These are phyloP conservation scores for Saguinus midas DNA, from an alignment of 2,113 vertebrate species.

Conservation along the genomic window DNA sequence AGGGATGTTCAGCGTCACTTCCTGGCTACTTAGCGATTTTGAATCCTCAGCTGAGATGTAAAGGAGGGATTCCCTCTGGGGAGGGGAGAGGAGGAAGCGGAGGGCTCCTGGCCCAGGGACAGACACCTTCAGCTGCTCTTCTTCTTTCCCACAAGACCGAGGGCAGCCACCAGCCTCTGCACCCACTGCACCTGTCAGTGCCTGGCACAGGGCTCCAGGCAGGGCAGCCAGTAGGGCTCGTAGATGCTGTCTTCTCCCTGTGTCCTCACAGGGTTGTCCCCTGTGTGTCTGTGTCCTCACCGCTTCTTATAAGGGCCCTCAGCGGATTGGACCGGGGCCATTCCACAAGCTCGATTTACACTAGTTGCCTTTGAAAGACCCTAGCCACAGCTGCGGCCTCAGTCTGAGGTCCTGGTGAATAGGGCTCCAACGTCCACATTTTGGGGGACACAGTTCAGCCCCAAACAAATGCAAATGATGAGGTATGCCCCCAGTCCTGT, in stretches of 20 bases:
- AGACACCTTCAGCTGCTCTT: neutral
- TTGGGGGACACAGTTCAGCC: neutral
- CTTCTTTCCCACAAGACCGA: accelerated
- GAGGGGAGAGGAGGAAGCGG: accelerated
- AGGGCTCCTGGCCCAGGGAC: neutral
- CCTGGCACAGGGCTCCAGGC: neutral
- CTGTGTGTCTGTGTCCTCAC: neutral
- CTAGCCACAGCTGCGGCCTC: neutral
- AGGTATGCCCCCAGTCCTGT: neutral
- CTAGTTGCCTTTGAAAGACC: neutral
- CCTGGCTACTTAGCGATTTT: accelerated
- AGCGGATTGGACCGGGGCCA: too few species aligned
- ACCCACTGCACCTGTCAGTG: accelerated
- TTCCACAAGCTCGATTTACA: neutral
- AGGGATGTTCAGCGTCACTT: neutral
- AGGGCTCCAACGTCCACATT: neutral
- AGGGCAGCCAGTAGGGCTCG: neutral
- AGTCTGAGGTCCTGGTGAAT: neutral
- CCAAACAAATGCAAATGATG: neutral
- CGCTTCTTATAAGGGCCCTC: neutral
- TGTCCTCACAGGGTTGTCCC: accelerated
- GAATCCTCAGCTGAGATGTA: too few species aligned
- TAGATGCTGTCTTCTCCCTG: accelerated
- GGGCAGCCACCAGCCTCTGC: neutral
- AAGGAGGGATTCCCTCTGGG: neutral